Conservation (phyloP, 2,113 vertebrate genomes). For the Alouatta palliata region DNA sequence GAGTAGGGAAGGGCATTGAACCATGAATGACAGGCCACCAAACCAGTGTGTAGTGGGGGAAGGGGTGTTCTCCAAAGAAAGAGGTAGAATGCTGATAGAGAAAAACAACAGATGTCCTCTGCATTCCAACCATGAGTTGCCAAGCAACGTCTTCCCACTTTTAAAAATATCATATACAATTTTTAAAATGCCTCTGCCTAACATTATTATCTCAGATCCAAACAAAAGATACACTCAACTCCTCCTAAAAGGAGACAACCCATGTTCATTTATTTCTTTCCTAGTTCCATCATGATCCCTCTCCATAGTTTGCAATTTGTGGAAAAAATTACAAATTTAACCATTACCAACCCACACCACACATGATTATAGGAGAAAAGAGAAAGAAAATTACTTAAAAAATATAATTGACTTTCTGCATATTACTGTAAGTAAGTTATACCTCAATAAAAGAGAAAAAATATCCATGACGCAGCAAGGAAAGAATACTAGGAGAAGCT, state of each 20-base stretch:
- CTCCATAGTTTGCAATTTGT: conserved; percentile 37
- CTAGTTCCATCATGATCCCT: background rate
- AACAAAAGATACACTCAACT: conserved; percentile 62
- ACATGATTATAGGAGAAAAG: background rate
- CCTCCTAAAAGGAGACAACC: conserved; percentile 40
- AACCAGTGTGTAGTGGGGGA: background rate
- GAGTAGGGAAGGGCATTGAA: background rate
- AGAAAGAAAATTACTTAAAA: background rate
- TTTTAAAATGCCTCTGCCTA: conserved; percentile 71
- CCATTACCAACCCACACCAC: background rate
- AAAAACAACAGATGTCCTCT: conserved; percentile 76
- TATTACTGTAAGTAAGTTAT: background rate
- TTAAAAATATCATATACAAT: conserved; percentile 68
- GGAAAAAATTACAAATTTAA: conserved; percentile 48
- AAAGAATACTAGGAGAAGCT: background rate
- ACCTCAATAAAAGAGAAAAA: background rate
- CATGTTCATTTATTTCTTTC: conserved; percentile 34
- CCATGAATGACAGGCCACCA: conserved; percentile 54
- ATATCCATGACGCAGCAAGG: background rate
- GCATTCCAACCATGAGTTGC: conserved; percentile 70
- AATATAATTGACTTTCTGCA: conserved; percentile 29
- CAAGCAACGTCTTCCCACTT: conserved; percentile 73
- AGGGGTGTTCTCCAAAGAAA: conserved; percentile 38
- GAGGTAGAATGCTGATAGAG: conserved; percentile 46
- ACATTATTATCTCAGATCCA: conserved; percentile 62